These are phyloP conservation scores for Acestrorhynchus altus DNA, from an alignment of 2,797 vertebrate species.

Conservation along the genomic window DNA sequence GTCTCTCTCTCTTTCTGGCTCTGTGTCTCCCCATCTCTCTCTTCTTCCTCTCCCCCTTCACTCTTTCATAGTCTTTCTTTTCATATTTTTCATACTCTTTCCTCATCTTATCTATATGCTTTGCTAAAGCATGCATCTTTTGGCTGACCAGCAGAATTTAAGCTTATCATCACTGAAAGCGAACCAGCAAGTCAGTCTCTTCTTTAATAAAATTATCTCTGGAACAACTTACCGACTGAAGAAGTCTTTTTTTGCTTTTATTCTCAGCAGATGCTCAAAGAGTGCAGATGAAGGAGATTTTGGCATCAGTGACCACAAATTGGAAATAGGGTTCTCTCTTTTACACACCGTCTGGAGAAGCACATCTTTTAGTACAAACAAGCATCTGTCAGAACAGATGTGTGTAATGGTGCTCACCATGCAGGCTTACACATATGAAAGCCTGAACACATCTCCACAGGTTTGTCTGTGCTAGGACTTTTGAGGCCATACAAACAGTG, in stretches of 20 bases:
- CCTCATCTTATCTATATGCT: background rate
- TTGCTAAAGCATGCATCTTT: slow-evolving; percentile 17
- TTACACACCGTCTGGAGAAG: slow-evolving; percentile 33
- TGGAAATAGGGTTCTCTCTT: background rate
- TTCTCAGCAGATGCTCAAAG: background rate
- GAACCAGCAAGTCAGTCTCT: background rate
- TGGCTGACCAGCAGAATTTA: slow-evolving; percentile 44
- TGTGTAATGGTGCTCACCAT: slow-evolving; percentile 31
- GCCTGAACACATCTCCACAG: background rate
- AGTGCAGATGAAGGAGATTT: slow-evolving; percentile 22
- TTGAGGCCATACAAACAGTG: too few species aligned
- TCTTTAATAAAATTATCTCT: slow-evolving; percentile 27
- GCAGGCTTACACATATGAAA: background rate
- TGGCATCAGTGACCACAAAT: slow-evolving; percentile 32
- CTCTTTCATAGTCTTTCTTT: slow-evolving; percentile 2
- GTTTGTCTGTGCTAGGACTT: too few species aligned
- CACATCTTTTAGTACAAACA: slow-evolving; percentile 36
- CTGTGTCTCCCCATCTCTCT: background rate
- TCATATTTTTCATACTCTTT: background rate
- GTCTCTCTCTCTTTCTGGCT: background rate
- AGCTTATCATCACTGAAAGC: slow-evolving; percentile 35
- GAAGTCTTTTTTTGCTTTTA: slow-evolving; percentile 6
- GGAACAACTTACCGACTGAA: slow-evolving; percentile 12
- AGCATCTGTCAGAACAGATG: slow-evolving; percentile 53
- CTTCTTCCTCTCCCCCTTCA: background rate